phyloP scores from a whole-genome alignment of 1,140 invertebrate genomes.

The Odontomachus brunneus region DNA sequence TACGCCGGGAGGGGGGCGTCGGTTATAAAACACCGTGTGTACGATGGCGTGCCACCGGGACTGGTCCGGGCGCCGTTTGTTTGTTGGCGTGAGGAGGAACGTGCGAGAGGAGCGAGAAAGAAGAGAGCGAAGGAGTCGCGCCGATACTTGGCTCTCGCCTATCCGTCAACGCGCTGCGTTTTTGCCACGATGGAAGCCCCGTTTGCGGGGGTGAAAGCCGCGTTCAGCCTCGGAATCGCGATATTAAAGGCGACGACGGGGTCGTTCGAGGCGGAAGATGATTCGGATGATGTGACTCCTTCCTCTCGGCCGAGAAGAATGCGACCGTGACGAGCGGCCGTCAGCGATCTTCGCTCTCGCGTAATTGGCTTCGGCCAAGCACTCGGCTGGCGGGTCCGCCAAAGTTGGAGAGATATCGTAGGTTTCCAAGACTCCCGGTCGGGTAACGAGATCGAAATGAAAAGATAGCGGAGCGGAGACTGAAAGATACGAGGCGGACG shows the following conservation, averaged over 20 bases:
- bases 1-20: conserved; percentile 40
- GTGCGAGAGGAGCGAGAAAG: neutral
- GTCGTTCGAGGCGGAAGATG: neutral
- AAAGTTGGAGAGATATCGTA: neutral
- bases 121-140: neutral
- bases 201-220: no score
- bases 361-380: conserved; percentile 1
- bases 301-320: neutral
- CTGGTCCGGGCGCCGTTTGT: conserved; percentile 44
- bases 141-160: conserved; percentile 29
- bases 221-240: neutral
- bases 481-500: no score
- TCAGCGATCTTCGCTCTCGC: conserved; percentile 9
- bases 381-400: neutral
- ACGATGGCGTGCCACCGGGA: conserved; percentile 56
- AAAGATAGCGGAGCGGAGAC: neutral
- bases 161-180: conserved; percentile 20
- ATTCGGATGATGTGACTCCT: conserved; percentile 25
- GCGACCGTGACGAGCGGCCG: neutral
- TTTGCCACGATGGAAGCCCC: neutral
- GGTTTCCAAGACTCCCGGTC: neutral
- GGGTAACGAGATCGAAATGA: neutral
- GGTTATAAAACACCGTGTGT: conserved; percentile 61
- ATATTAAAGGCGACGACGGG: conserved; percentile 36
- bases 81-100: conserved; percentile 35